Conservation (phyloP, 2,888 invertebrate genomes). For the Eurytoma californica region DNA sequence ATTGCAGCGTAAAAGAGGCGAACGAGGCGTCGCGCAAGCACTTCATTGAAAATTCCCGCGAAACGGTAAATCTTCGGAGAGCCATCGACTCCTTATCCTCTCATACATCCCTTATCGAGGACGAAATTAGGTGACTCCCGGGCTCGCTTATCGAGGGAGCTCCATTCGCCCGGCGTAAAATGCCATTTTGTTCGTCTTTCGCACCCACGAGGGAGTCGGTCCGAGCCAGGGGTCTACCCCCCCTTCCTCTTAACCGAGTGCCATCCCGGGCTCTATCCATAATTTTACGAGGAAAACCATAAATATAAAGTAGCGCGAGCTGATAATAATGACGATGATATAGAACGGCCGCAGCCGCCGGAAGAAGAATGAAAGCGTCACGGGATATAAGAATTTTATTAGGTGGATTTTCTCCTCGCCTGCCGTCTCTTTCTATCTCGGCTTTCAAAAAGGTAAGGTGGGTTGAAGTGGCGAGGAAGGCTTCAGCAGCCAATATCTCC, state of each 20-base stretch:
- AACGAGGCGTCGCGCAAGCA: no score
- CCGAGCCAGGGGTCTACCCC: no score
- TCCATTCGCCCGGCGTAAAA: not conserved
- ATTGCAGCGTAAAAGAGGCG: no score
- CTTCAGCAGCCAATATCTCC: constrained; percentile 69
- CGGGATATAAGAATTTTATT: constrained; percentile 63
- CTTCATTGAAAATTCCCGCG: no score
- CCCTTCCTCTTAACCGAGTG: not conserved
- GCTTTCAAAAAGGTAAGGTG: constrained; percentile 53
- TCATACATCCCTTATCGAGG: constrained; percentile 7
- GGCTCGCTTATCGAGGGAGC: constrained; percentile 6
- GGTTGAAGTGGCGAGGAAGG: constrained; percentile 52
- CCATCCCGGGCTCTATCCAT: constrained; percentile 27
- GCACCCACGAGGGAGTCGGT: not conserved
- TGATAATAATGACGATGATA: constrained; percentile 36
- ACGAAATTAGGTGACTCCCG: constrained; percentile 11
- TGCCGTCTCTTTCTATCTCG: constrained; percentile 18
- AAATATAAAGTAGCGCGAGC: constrained; percentile 38
- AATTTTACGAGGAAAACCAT: constrained; percentile 44
- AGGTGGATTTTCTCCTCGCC: constrained; percentile 61
- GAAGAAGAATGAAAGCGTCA: constrained; percentile 10
- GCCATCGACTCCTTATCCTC: no score
- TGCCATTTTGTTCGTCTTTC: not conserved
- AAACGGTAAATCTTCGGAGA: no score
- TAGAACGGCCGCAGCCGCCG: not conserved